Evolutionary conservation across 2,888 invertebrate genomes (phyloP).

Genomic region (Ecliptopera silaceata): DNA sequence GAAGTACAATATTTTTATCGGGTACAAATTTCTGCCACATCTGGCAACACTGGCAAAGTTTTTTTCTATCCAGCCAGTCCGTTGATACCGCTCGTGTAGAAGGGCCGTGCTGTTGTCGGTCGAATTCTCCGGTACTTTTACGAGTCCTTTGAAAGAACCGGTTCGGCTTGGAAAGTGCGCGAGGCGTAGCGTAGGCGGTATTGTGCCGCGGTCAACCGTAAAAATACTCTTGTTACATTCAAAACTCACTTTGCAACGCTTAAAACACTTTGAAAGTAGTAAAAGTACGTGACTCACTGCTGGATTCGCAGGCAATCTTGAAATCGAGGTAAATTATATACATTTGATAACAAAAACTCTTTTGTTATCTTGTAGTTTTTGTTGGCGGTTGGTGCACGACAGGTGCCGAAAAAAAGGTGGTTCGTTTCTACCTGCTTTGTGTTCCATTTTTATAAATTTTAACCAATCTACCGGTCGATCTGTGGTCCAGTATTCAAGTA

Average conservation of each 20-base stretch:
- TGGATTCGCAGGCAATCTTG: conserved; percentile 36
- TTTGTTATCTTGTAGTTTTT: conserved; percentile 41
- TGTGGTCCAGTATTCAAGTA: no score
- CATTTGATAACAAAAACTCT: conserved; percentile 41
- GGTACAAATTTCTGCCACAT: conserved; percentile 22
- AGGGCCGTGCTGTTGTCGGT: conserved; percentile 46
- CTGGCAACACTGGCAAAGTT: conserved; percentile 57
- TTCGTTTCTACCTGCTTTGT: conserved; percentile 33
- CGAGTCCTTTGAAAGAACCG: conserved; percentile 72
- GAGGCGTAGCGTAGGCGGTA: conserved; percentile 74
- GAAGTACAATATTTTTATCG: no score
- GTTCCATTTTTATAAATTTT: conserved; percentile 21
- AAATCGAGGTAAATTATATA: conserved; percentile 43
- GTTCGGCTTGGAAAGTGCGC: conserved; percentile 69
- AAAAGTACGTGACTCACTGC: conserved; percentile 36
- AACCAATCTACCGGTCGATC: conserved; percentile 11
- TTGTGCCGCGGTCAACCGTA: conserved; percentile 68
- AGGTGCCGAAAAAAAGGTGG: conserved; percentile 32
- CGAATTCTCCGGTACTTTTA: conserved; percentile 61
- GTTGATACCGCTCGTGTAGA: conserved; percentile 46
- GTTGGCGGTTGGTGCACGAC: conserved; percentile 26
- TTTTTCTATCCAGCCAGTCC: conserved; percentile 58
- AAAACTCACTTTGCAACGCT: conserved; percentile 41
- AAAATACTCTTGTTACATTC: conserved; percentile 54
- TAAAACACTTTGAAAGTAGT: conserved; percentile 34